These are phyloP conservation scores for Galeruca laticollis DNA, from an alignment of 2,888 invertebrate genomes.

Conservation along the genomic window DNA sequence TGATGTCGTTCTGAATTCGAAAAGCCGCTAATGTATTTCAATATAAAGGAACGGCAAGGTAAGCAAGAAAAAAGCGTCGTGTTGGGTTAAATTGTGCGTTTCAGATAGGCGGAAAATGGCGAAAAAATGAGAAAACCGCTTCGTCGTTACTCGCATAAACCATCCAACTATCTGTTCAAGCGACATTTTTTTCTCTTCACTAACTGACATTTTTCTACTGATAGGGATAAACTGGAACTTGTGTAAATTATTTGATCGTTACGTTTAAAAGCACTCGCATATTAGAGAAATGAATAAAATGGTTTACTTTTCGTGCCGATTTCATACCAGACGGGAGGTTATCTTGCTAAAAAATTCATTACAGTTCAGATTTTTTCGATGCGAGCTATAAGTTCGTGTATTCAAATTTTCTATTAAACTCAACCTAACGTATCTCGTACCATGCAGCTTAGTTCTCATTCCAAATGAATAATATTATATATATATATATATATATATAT, in stretches of 20 bases:
- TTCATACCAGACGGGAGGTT: too few relatives aligned
- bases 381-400: too few relatives aligned
- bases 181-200: constrained; percentile 48
- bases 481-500: too few relatives aligned
- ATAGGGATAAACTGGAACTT: constrained; percentile 25
- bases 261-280: background rate
- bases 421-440: too few relatives aligned
- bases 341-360: too few relatives aligned
- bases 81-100: constrained; percentile 58
- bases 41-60: constrained; percentile 52
- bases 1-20: constrained; percentile 34
- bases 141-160: constrained; percentile 57
- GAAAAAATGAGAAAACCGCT: constrained; percentile 52
- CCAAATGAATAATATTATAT: too few relatives aligned
- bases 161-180: constrained; percentile 58
- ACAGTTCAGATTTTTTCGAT: too few relatives aligned
- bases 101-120: constrained; percentile 55
- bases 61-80: constrained; percentile 54
- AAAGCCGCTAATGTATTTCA: constrained; percentile 46
- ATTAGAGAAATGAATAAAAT: background rate
- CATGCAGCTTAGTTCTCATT: too few relatives aligned
- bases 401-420: too few relatives aligned
- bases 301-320: too few relatives aligned
- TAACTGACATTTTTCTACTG: constrained; percentile 38
- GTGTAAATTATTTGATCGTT: constrained; percentile 31